phyloP scores from a whole-genome alignment of 2,113 vertebrate species.

The Ia io region DNA sequence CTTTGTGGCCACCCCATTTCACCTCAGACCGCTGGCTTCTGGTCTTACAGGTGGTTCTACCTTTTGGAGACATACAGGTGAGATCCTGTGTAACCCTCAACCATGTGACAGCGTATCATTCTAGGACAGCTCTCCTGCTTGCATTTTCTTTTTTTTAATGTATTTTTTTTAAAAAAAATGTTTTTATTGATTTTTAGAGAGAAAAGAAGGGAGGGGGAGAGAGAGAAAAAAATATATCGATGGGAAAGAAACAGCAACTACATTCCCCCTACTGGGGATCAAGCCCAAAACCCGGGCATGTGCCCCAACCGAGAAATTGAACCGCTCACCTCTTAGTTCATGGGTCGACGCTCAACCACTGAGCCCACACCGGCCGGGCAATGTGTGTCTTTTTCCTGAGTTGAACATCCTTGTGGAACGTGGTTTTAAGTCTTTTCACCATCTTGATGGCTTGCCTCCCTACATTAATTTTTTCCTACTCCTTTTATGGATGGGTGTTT shows the following conservation, averaged over 20 bases:
- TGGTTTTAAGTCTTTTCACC: background rate
- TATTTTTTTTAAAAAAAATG: no score
- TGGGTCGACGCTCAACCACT: no score
- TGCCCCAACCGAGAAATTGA: no score
- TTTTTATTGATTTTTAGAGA: no score
- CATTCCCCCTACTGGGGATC: no score
- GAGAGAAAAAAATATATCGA: no score
- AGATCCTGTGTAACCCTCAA: rapidly evolving
- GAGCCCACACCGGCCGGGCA: no score
- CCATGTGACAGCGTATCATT: background rate
- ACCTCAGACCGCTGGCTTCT: background rate
- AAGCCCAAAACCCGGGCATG: no score
- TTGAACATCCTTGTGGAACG: background rate
- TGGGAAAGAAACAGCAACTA: no score
- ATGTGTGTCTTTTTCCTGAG: background rate
- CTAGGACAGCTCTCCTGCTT: background rate
- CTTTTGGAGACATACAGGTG: background rate
- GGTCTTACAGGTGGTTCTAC: background rate
- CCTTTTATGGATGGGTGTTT: background rate
- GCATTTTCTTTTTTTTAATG: background rate
- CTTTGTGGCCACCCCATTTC: background rate
- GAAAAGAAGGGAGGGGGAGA: no score
- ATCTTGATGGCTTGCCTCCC: background rate
- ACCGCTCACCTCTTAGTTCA: no score
- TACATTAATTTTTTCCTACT: background rate